Percentiles rank a stretch among this genome's conserved stretches.
Evolutionary conservation across 1,140 invertebrate species (phyloP).

Genomic region (Paramacrobiotus metropolitanus): DNA sequence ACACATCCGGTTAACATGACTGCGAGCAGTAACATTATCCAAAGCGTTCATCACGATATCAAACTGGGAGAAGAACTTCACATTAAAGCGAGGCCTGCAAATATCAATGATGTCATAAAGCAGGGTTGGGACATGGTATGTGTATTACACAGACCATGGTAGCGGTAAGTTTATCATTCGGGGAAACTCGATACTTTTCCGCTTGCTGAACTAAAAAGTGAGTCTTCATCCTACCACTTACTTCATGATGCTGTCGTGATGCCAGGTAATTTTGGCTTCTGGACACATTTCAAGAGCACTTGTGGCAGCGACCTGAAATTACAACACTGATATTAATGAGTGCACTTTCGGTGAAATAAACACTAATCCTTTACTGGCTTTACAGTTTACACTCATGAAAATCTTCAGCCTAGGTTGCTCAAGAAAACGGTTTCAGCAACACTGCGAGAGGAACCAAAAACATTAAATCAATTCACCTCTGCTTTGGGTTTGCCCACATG

Average conservation of each 20-base stretch:
- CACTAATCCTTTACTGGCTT: neutral
- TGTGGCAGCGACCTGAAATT: slow-evolving; percentile 39
- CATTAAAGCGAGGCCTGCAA: slow-evolving; percentile 61
- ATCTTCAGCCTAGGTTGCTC: neutral
- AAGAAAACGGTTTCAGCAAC: slow-evolving; percentile 4
- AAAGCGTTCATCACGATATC: slow-evolving; percentile 83
- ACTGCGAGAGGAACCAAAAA: too few relatives aligned
- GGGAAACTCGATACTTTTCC: too few relatives aligned
- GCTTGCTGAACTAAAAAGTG: too few relatives aligned
- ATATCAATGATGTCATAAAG: too few relatives aligned
- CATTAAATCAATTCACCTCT: slow-evolving; percentile 12
- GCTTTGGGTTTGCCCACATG: slow-evolving; percentile 92
- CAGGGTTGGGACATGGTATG: too few relatives aligned
- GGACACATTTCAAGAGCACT: slow-evolving; percentile 70
- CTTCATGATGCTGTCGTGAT: slow-evolving; percentile 82
- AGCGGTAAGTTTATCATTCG: too few relatives aligned
- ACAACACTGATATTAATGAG: neutral
- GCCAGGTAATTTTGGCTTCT: slow-evolving; percentile 56
- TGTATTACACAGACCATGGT: too few relatives aligned
- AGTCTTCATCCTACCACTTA: too few relatives aligned
- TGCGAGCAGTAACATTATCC: slow-evolving; percentile 77
- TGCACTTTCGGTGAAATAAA: neutral
- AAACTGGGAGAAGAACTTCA: slow-evolving; percentile 77
- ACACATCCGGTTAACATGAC: slow-evolving; percentile 98
- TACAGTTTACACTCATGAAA: neutral